Evolutionary conservation across 2,113 vertebrate species (phyloP).

Genomic region (Pholis gunnellus): DNA sequence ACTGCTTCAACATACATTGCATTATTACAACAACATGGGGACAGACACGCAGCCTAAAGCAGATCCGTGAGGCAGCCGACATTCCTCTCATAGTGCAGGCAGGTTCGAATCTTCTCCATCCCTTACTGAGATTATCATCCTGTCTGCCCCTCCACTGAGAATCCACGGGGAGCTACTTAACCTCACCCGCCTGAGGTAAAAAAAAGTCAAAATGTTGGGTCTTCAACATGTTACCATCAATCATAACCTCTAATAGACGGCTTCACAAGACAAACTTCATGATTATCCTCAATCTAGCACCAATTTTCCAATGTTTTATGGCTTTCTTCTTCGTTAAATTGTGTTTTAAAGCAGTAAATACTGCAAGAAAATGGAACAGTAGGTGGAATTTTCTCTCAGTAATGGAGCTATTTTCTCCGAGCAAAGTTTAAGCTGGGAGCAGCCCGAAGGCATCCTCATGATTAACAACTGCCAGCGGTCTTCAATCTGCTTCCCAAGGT

Average conservation of each 20-base stretch:
- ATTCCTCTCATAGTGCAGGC: conserved; percentile 48
- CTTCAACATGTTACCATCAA: conserved; percentile 1
- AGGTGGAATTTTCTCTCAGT: conserved; percentile 2
- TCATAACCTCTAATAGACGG: conserved; percentile 1
- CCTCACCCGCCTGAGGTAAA: background rate
- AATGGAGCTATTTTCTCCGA: conserved; percentile 13
- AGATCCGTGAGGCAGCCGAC: conserved; percentile 28
- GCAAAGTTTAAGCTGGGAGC: conserved; percentile 7
- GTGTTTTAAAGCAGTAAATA: conserved; percentile 6
- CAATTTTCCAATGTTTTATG: conserved; percentile 8
- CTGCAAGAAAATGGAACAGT: background rate
- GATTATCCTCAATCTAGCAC: conserved; percentile 3
- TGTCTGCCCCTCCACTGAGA: conserved; percentile 18
- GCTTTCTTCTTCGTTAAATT: background rate
- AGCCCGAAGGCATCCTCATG: conserved; percentile 5
- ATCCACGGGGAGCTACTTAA: conserved; percentile 15
- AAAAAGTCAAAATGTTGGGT: background rate
- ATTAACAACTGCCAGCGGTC: conserved; percentile 8
- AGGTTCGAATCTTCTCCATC: conserved; percentile 34
- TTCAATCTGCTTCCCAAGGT: conserved; percentile 20
- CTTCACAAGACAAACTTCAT: background rate
- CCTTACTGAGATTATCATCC: conserved; percentile 39
- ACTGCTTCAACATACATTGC: background rate
- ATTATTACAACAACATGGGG: conserved; percentile 14
- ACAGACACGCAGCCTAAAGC: conserved; percentile 26